These are phyloP conservation scores for Drosophila incognita DNA, from an alignment of 2,888 invertebrate genomes.

Conservation along the genomic window DNA sequence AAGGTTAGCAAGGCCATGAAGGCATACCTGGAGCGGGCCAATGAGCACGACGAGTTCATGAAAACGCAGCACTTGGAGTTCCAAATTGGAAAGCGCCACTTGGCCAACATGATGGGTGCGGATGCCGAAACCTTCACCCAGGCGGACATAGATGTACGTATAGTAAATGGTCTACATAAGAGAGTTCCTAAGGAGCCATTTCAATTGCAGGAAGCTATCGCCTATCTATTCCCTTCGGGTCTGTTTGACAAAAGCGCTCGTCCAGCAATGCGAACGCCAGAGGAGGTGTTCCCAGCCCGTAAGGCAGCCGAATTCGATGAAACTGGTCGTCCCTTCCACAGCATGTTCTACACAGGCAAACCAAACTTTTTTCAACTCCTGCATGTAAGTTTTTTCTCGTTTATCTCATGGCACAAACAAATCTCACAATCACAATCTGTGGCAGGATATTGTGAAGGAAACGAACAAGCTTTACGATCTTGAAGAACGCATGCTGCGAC, in stretches of 20 bases:
- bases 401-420: neutral
- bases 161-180: too few relatives aligned
- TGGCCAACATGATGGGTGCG: conserved; percentile 99
- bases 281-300: conserved; percentile 92
- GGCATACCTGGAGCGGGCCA: conserved; percentile 93
- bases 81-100: conserved; percentile 96
- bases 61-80: conserved; percentile 91
- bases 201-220: conserved; percentile 90
- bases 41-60: conserved; percentile 93
- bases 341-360: conserved; percentile 95
- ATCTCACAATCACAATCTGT: neutral
- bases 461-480: conserved; percentile 88
- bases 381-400: conserved; percentile 87
- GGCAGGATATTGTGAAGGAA: conserved; percentile 89
- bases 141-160: conserved; percentile 92
- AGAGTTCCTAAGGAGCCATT: neutral
- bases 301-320: conserved; percentile 96
- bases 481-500: conserved; percentile 89
- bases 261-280: conserved; percentile 95
- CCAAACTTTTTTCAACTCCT: conserved; percentile 94
- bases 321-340: conserved; percentile 95
- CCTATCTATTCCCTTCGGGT: conserved; percentile 98
- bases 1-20: conserved; percentile 95
- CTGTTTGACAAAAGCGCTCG: conserved; percentile 93
- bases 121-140: conserved; percentile 95